Evolutionary conservation across 2,113 vertebrate genomes (phyloP), one percentile per base, ranked within the genome.

Genomic region (Athene cunicularia): DNA sequence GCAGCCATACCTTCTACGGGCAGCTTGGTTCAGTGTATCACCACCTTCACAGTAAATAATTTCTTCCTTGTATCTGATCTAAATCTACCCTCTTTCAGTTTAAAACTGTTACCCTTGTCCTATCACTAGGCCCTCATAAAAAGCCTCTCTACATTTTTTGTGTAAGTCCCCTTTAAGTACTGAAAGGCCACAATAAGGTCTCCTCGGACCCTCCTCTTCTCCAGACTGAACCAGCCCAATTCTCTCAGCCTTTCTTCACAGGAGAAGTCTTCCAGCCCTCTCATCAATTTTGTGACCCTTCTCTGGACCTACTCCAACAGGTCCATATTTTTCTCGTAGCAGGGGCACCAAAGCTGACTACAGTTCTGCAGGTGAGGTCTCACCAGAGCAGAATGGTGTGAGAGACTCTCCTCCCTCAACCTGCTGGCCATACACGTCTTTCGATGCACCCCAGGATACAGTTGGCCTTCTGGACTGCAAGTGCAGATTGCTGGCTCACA

Each of bases 401-500:
- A 11, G 0, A 84, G 52, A 55, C 49, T 33, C 43, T 7, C 23
- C 16, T 70, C 37, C 26, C 45, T 88, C 2, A 2, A 5, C 14
- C 26, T 71, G 17, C 20, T 71, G 11, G 12, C 47, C 27, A 39
- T 1, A 0, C 2, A 0, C 2, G 66, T 35, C 14, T 77, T 37
- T 35, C 50, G 26, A 21, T 14, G 26, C 35, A 68, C 8, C 21
- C 43, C 11, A 1, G 1, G 11, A 14, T 58, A 20, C 1, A 1
- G 6, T 6, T 86, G 50, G 9, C 23, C 16, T 74, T 91, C 33
- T 89, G 30, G 67, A 27, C 67, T 71, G 18, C 8, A 3, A 47
- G 8, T 5, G 1, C 50, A 4, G 8, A 6, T 56, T 80, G 26
- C 12, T 0, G 0, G 23, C 12, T 82, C 33, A 14, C 7, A 7